phyloP scores from a whole-genome alignment of 2,888 invertebrate species.

The Chesias legatella region DNA sequence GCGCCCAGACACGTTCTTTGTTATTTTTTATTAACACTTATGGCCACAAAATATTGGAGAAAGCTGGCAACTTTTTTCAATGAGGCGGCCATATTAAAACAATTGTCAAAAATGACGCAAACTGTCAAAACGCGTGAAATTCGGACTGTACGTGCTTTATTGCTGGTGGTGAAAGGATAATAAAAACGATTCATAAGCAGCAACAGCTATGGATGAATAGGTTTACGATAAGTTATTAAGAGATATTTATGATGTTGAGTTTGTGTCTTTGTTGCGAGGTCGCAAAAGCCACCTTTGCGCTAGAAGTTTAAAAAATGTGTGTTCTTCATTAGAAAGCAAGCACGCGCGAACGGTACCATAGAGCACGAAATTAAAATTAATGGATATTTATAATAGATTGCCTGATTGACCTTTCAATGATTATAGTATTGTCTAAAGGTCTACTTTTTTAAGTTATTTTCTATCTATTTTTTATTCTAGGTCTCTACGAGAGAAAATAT shows the following conservation, averaged over 20 bases:
- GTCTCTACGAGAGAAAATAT: no score
- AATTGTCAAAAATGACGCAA: constrained; percentile 46
- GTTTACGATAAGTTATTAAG: constrained; percentile 32
- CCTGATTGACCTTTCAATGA: constrained; percentile 2
- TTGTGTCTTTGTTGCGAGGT: constrained; percentile 45
- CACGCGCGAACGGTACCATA: constrained; percentile 19
- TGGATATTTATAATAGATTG: constrained; percentile 11
- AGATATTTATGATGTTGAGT: constrained; percentile 37
- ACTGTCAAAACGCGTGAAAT: constrained; percentile 36
- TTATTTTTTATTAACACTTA: constrained; percentile 43
- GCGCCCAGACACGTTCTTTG: constrained; percentile 57
- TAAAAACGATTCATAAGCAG: constrained; percentile 24
- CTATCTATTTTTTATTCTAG: no score
- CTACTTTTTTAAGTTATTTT: no score
- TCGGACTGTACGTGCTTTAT: constrained; percentile 28
- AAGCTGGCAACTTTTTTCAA: constrained; percentile 49
- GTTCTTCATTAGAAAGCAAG: constrained; percentile 50
- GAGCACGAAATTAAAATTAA: constrained; percentile 15
- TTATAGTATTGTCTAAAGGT: background rate
- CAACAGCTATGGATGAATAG: constrained; percentile 29
- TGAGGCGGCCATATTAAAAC: constrained; percentile 38
- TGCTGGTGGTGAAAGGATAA: constrained; percentile 36
- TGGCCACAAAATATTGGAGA: constrained; percentile 52
- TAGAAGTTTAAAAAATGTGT: constrained; percentile 39
- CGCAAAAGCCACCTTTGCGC: constrained; percentile 53